Base-by-base conservation (phyloP, 2,888 invertebrate species). In the Cheilosia grossa region DNA sequence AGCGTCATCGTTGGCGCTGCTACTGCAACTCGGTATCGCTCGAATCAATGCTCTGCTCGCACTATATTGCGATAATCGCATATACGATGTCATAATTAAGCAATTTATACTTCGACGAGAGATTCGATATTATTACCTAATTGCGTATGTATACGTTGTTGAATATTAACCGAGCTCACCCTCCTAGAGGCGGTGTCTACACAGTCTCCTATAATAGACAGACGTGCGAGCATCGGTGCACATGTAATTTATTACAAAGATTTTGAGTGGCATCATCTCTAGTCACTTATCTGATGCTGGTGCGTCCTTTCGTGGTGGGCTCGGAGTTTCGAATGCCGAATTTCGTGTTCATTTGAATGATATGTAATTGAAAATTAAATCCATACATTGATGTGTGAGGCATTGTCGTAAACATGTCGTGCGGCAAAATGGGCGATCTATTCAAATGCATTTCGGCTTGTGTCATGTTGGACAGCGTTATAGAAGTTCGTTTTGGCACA, bases 71-170 rank as follows among this genome's bases (percentile, higher is more conserved):
- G 17, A 64, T 74, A 67, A 80, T 63, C 61, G 44, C 58, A 49
- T 40, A 40, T 66, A 58, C 24, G 58, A 53, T 33, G 80, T 27
- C 40, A 80, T 74, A 80, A 80, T 80, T 74, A 66, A 74, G 59
- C 54, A 74, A 75, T 81, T 69, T 54, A 44, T 58, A 21, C 27
- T 66, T 30, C 53, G 61, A 47, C 33, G 42, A 44, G 56, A 17
- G 27, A 24, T 59, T 17, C 40, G 40, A 72, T 72, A 51, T 58
- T 69, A 44, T 69, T 56, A 9, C 21, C 51, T 21, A 24, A 13
- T 24, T 10, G 13, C 30, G 27, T n/a, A 21, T 51, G 51, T 19
- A 15, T 13, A 40, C 19, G 19, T 19, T 10, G 17, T 2, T 24
- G 24, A 51, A 51, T 21, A 58, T 40, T 15, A 24, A 13, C 47